Conservation (phyloP, 2,888 invertebrate genomes). For the Volucella inanis region DNA sequence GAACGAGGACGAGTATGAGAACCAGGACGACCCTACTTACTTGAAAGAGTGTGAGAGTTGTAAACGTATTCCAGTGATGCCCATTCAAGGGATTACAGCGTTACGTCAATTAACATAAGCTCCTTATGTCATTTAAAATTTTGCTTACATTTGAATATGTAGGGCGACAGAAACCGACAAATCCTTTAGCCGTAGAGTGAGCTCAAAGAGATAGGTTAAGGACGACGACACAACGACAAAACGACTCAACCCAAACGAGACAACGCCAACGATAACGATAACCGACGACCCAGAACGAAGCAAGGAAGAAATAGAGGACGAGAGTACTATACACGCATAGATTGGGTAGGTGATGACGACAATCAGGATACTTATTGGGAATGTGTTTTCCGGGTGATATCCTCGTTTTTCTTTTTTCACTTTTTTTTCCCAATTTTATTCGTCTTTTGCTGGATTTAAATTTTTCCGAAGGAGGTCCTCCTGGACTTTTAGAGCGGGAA, state of each 20-base stretch:
- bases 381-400: slow-evolving; percentile 41
- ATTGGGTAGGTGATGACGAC: slow-evolving; percentile 58
- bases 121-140: slow-evolving; percentile 76
- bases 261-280: slow-evolving; percentile 14
- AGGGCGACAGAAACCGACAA: slow-evolving; percentile 8
- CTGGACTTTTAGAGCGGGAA: slow-evolving; percentile 3
- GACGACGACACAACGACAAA: slow-evolving; percentile 5
- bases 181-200: slow-evolving; percentile 31
- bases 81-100: slow-evolving; percentile 75
- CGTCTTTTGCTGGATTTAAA: slow-evolving; percentile 50
- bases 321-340: background rate
- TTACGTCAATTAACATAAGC: slow-evolving; percentile 77
- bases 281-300: background rate
- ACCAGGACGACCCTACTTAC: slow-evolving; percentile 36
- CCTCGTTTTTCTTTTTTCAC: slow-evolving; percentile 2
- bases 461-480: slow-evolving; percentile 41
- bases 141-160: slow-evolving; percentile 73
- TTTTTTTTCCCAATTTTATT: slow-evolving; percentile 12
- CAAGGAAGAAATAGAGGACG: no score
- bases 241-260: no score
- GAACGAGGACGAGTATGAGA: background rate
- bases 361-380: slow-evolving; percentile 64
- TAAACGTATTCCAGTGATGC: slow-evolving; percentile 70
- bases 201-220: slow-evolving; percentile 51
- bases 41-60: slow-evolving; percentile 42